phyloP scores from a whole-genome alignment of 1,140 invertebrate species.

The Conus ventricosus region DNA sequence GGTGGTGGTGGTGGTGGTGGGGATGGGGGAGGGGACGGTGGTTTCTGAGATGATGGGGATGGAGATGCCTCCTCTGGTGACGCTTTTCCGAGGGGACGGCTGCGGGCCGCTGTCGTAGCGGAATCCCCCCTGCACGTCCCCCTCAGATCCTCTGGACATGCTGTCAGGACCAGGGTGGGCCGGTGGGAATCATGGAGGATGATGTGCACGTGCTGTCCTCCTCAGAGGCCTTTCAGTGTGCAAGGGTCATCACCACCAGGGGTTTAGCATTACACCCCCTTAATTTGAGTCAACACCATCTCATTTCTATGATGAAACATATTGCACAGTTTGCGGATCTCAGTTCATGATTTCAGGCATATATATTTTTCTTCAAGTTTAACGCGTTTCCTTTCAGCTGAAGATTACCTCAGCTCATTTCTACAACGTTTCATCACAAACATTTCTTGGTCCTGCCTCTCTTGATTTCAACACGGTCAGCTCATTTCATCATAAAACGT shows the following conservation, averaged over 20 bases:
- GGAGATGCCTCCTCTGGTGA: background rate
- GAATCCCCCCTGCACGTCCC: background rate
- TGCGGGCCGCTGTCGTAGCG: background rate
- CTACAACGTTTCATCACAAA: too few species aligned
- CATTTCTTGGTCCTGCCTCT: too few species aligned
- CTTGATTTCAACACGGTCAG: too few species aligned
- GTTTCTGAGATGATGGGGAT: slow-evolving; percentile 8
- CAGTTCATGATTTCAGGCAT: too few species aligned
- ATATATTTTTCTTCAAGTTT: background rate
- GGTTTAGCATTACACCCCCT: too few species aligned
- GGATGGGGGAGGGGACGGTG: background rate
- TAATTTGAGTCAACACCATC: background rate
- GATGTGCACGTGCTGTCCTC: background rate
- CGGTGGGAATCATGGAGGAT: background rate
- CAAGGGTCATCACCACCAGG: background rate
- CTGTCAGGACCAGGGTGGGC: background rate
- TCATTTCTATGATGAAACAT: background rate
- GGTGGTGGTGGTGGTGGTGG: background rate
- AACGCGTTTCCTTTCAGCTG: too few species aligned
- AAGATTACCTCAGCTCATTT: too few species aligned
- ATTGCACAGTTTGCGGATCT: too few species aligned
- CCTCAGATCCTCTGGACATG: background rate
- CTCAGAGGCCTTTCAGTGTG: background rate
- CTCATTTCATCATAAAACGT: too few species aligned
- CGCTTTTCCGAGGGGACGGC: background rate